Base-by-base conservation (phyloP, 2,888 invertebrate species). In the Rhyacophila evoluta region DNA sequence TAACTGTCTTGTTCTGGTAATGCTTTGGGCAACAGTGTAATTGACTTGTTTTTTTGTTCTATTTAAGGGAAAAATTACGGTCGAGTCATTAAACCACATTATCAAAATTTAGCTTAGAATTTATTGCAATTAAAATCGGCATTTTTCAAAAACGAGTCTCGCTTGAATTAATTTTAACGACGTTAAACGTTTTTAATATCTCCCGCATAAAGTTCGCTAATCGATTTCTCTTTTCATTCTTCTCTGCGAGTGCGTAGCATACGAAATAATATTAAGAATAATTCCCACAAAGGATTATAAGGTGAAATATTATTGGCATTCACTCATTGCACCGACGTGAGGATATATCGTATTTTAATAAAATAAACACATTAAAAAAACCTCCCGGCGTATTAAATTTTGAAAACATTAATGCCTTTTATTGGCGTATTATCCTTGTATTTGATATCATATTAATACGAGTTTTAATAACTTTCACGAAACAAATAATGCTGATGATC, bases 161-260 rank as follows among this genome's bases (percentile, higher is more conserved):
- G 69, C 28, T 69, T 69, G 69, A 69, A 75, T 75, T 70, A 70
- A 75, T 70, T 75, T 70, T 75, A 27, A 70, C 70, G 71, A 38
- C 39, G n/a, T 33, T 71, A 39, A 75, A 70, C 39, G 39, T 28
- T 39, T 75, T 74, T 75, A 71, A 75, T 75, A 70, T 70, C 75
- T 68, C 4, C 6, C 27, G 12, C 67, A 29, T 29, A 41, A 73
- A 73, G 15, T 19, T 5, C 6, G 27, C 11, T 36, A 75, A 75
- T 71, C 71, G 75, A 75, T 70, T 39, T 29, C 6, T 3, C 27
- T 27, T 19, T 28, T 69, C 28, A 8, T 15, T 69, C 69, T 10
- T n/a, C 28, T 69, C 27, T 68, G 11, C 19, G 28, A 69, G 28
- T 15, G 69, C 29, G 12, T 15, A 69, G 6, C n/a, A 29, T 12